Evolutionary conservation across 2,113 vertebrate species (phyloP), one percentile per base, ranked within the genome.

Genomic region (Phasianus colchicus): DNA sequence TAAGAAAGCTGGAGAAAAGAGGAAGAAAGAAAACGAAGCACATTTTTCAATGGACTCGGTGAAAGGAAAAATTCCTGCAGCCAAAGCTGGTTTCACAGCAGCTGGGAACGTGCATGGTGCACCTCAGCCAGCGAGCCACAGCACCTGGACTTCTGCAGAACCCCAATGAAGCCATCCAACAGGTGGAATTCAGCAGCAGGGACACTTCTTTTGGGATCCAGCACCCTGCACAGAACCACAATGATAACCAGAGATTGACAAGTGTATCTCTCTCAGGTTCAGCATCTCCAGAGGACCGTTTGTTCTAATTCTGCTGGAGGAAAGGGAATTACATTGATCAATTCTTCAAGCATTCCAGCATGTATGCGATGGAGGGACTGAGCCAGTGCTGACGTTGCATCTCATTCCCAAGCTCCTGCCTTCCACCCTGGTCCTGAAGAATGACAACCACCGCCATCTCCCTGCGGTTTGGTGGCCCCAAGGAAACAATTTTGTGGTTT

Each of bases 401-500:
- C 63, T 85, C 2, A 3, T 21, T 87, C 58, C 74, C 24, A 4
- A 85, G 40, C 48, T 95, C 50, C 65, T 66, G 7, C 47, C 93
- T 90, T 88, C 52, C 79, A 86, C 50, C 12, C 60, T 50, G n/a
- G 76, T 77, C 72, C 85, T 58, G 27, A 83, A 83, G 43, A 1
- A 86, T 13, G 79, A 88, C 87, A 94, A 89, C 63, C 74, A 86
- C 48, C 69, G 79, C 55, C 69, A 78, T 75, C 30, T 77, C 70
- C 73, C 80, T 70, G 86, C 3, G 55, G 83, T 65, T 78, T 21
- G 32, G 52, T 75, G 65, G 73, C 90, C n/a, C 1, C 86, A 74
- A 93, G 88, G 94, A 94, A 96, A 69, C 65, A 57, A 86, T 81
- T 86, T 67, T 61, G 89, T 83, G 89, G 88, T 96, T 95, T 78